Base-by-base conservation (phyloP, 2,888 invertebrate species). In the Pheosia tremula region DNA sequence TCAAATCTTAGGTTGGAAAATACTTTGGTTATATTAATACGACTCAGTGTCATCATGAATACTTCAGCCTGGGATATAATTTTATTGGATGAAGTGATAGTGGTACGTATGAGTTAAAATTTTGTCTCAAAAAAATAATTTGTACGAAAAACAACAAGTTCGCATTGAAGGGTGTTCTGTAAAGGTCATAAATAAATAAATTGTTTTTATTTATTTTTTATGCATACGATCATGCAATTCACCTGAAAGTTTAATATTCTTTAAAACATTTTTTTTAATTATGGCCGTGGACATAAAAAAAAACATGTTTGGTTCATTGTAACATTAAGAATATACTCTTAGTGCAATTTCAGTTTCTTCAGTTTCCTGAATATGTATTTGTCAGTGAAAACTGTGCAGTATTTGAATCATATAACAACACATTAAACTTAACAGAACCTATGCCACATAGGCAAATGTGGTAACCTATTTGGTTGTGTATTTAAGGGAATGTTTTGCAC, bases 11-110 rank as follows among this genome's bases (percentile, higher is more conserved):
- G 84, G 83, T 83, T 85, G 82, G 84, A 82, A 82, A 73, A 75
- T 68, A 82, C 78, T 87, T 89, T 85, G 81, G 87, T 88, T 87
- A 84, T 82, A 83, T 71, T 83, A 85, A 80, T 82, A 75, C 77
- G 73, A 73, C 75, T 79, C 82, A 76, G 80, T 87, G 78, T 77
- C 68, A 70, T 62, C 66, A 74, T 83, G 83, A 79, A 81, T 82
- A 65, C 62, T 72, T 64, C 66, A 61, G 77, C 67, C 71, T 79
- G 85, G 82, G 83, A 79, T 68, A 75, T 61, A 71, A 71, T 72
- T 71, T 75, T 61, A 58, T 72, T 82, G 88, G 87, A 87, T 89
- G 87, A 88, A 88, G 90, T 91, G 91, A 80, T 77, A 81, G 86
- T 90, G 92, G 93, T 92, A 87, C 61, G 92, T 91, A 87, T 80